Evolutionary conservation across 92 coral and sea anemone genomes (phyloP).

Genomic region (Meandrina meandrites): DNA sequence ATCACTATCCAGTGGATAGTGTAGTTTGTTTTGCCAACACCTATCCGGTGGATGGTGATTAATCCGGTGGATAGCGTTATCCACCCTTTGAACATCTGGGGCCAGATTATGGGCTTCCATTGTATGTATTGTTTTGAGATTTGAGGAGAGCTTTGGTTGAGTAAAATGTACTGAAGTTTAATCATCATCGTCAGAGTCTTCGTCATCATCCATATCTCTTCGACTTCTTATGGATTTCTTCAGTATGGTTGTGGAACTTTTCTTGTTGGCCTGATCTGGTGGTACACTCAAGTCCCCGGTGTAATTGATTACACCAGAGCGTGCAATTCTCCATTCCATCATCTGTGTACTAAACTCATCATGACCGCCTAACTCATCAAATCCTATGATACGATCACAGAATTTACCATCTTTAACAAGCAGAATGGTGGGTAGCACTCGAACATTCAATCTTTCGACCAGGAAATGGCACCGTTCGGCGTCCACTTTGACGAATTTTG

Average conservation of each 20-base stretch:
- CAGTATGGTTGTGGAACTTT: constrained; percentile 60
- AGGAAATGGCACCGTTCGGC: constrained; percentile 89
- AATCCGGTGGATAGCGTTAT: too few relatives aligned
- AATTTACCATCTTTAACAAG: constrained; percentile 91
- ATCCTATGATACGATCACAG: constrained; percentile 91
- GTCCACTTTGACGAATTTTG: constrained; percentile 90
- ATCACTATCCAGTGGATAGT: too few relatives aligned
- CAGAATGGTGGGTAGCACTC: constrained; percentile 86
- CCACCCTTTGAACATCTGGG: too few relatives aligned
- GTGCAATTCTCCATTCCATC: constrained; percentile 98
- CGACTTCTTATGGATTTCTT: constrained; percentile 75
- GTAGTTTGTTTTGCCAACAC: too few relatives aligned
- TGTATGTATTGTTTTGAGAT: not conserved
- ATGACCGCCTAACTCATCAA: constrained; percentile 96
- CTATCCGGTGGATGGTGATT: too few relatives aligned
- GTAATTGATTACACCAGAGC: constrained; percentile 87
- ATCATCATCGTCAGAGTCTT: constrained; percentile 81
- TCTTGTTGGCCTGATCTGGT: constrained; percentile 71
- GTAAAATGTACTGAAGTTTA: not conserved
- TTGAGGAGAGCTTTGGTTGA: not conserved
- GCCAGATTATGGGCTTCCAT: not conserved
- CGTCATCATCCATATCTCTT: constrained; percentile 66
- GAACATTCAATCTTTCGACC: constrained; percentile 76
- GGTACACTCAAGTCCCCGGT: constrained; percentile 86
- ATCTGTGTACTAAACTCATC: constrained; percentile 91